Conservation (phyloP, 2,797 vertebrate species). For the Malacoraja senta region DNA sequence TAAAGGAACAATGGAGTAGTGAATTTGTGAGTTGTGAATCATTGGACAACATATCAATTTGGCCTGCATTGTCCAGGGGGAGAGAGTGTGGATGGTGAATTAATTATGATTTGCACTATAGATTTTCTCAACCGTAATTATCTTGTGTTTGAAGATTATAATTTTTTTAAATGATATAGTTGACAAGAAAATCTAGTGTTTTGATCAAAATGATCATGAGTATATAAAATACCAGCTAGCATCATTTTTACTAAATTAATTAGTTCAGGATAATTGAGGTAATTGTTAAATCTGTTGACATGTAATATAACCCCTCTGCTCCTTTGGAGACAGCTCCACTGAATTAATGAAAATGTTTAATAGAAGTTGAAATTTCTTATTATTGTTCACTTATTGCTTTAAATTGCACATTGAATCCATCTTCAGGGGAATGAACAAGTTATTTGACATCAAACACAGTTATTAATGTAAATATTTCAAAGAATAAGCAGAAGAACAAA, state of each 20-base stretch:
- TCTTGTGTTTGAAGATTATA: neutral
- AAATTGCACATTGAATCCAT: neutral
- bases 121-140: neutral
- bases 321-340: neutral
- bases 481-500: neutral
- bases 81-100: neutral
- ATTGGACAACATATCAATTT: neutral
- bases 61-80: neutral
- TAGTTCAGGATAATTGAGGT: neutral
- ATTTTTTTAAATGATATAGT: neutral
- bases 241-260: neutral
- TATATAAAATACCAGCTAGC: neutral
- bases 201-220: neutral
- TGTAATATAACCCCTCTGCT: neutral
- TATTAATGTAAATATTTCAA: constrained; percentile 17
- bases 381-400: neutral
- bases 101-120: neutral
- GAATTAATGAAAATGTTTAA: neutral
- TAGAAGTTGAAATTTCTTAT: neutral
- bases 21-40: neutral
- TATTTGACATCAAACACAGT: constrained; percentile 8
- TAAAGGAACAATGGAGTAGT: neutral
- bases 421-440: constrained; percentile 14
- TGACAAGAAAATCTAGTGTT: neutral
- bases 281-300: neutral